A percentile compares a stretch with the other conserved stretches of the same genome.
phyloP scores from a whole-genome alignment of 1,140 invertebrate species.

The Diabrotica undecimpunctata region DNA sequence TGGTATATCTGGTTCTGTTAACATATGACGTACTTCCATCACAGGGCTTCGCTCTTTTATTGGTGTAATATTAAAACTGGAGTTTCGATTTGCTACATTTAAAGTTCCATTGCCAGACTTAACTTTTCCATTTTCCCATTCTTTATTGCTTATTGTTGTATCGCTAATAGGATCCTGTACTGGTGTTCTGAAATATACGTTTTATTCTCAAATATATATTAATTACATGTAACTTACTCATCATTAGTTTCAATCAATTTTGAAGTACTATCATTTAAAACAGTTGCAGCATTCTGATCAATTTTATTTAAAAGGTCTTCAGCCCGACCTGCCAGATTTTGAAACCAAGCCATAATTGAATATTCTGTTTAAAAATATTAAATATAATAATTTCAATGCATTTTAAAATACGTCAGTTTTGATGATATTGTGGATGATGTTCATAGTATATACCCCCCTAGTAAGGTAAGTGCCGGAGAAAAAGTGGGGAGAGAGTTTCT shows the following conservation, averaged over 20 bases:
- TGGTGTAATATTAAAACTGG: background rate
- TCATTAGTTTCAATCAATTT: conserved; percentile 21
- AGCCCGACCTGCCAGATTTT: conserved; percentile 76
- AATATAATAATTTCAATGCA: conserved; percentile 4
- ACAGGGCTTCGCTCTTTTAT: background rate
- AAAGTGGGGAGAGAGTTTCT: too few relatives aligned
- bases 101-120: background rate
- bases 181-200: conserved; percentile 1
- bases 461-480: too few relatives aligned
- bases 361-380: background rate
- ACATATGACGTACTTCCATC: background rate
- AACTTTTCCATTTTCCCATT: background rate
- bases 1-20: background rate
- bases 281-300: conserved; percentile 79
- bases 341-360: conserved; percentile 76
- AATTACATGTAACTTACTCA: conserved; percentile 21
- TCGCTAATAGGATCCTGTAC: background rate
- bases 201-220: background rate
- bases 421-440: too few relatives aligned
- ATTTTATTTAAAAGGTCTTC: conserved; percentile 81
- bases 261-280: conserved; percentile 52
- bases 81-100: too few relatives aligned
- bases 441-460: too few relatives aligned
- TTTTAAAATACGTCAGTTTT: background rate
- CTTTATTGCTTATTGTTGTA: background rate